Evolutionary conservation across 2,113 vertebrate genomes (phyloP).

Genomic region (Cochlearius cochlearius): DNA sequence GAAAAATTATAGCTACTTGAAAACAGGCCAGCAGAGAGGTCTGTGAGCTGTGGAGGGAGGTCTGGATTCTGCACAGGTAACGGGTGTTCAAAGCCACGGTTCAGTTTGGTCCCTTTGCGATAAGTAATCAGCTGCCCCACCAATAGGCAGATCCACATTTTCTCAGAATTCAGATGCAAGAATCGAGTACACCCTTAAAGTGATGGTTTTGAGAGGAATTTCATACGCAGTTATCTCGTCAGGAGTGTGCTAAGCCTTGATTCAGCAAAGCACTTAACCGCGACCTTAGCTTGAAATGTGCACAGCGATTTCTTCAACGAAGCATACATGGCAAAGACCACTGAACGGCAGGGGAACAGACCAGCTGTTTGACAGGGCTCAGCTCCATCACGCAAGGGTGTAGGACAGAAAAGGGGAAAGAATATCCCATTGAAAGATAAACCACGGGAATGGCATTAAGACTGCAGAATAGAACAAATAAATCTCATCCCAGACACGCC

Average conservation of each 20-base stretch:
- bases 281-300: not conserved
- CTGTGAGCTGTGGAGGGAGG: not conserved
- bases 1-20: not conserved
- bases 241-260: not conserved
- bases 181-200: not conserved
- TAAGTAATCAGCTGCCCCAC: not conserved
- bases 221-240: not conserved
- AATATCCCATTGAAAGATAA: not conserved
- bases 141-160: not conserved
- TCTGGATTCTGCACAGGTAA: not conserved
- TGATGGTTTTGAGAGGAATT: not conserved
- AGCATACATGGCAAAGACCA: not conserved
- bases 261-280: not conserved
- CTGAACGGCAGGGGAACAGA: not conserved
- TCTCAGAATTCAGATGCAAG: not conserved
- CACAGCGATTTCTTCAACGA: not conserved
- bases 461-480: not conserved
- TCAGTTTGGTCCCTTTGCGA: not conserved
- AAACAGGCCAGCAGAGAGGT: not conserved
- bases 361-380: not conserved
- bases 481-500: rapidly evolving
- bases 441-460: not conserved
- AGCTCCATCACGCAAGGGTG: not conserved
- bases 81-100: not conserved
- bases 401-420: not conserved